Evolutionary conservation across 2,888 invertebrate species (phyloP).

Genomic region (Lasioglossum morio): DNA sequence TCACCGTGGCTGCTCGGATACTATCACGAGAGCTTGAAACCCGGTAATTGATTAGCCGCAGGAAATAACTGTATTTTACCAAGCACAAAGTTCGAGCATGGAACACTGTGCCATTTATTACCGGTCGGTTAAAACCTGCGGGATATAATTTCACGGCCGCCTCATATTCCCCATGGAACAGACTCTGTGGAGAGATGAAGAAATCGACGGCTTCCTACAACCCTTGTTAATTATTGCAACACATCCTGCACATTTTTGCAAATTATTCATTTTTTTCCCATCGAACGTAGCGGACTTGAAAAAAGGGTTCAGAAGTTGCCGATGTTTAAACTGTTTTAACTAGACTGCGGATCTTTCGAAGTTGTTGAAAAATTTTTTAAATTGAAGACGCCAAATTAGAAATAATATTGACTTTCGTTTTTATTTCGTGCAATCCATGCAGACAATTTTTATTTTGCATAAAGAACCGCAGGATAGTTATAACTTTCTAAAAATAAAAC

Average conservation of each 20-base stretch:
- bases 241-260: not conserved
- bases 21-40: not conserved
- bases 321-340: too few relatives aligned
- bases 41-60: constrained; percentile 28
- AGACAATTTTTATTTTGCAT: too few relatives aligned
- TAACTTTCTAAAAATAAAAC: too few relatives aligned
- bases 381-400: too few relatives aligned
- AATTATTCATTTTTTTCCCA: not conserved
- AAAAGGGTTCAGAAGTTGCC: too few relatives aligned
- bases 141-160: not conserved
- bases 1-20: not conserved
- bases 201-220: not conserved
- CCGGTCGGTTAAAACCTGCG: constrained; percentile 18
- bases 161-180: not conserved
- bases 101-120: constrained; percentile 21
- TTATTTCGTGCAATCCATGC: too few relatives aligned
- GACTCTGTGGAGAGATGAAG: not conserved
- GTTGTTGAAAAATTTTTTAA: too few relatives aligned
- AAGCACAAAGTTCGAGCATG: not conserved
- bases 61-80: constrained; percentile 34
- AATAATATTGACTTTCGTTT: too few relatives aligned
- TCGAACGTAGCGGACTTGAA: not conserved
- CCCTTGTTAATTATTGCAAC: not conserved
- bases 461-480: too few relatives aligned
- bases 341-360: too few relatives aligned